These are phyloP conservation scores for Seriola dumerili DNA, from an alignment of 2,113 vertebrate species.

Conservation along the genomic window DNA sequence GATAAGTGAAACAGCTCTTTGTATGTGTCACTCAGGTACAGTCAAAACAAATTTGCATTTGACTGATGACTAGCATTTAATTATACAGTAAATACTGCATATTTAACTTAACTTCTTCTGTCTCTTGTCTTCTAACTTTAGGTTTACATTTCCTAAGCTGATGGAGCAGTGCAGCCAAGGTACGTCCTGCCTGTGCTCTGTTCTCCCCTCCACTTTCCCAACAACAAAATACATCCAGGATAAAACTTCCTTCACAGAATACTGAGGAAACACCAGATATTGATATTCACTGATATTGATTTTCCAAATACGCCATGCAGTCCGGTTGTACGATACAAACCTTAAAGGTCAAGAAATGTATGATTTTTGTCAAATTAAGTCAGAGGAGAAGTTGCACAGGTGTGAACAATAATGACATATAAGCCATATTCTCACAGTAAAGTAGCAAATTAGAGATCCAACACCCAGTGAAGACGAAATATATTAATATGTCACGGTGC, in stretches of 20 bases:
- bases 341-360: conserved; percentile 17
- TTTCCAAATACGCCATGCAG: neutral
- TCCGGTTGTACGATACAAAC: neutral
- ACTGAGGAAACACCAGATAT: neutral
- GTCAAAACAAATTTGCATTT: neutral
- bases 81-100: neutral
- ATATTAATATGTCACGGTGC: neutral
- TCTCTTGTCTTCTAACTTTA: conserved; percentile 64
- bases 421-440: too few species aligned
- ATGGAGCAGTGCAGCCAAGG: conserved; percentile 97
- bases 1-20: conserved; percentile 11
- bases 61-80: neutral
- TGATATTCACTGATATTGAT: conserved; percentile 7
- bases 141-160: conserved; percentile 94
- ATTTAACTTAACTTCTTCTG: neutral
- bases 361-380: neutral
- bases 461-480: neutral
- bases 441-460: neutral
- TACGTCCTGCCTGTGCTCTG: conserved; percentile 65
- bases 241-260: neutral
- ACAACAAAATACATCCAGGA: neutral
- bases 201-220: neutral
- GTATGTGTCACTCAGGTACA: neutral
- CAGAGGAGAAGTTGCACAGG: neutral
- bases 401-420: neutral